Conservation (phyloP, 2,888 invertebrate species). For the Leptinotarsa tumamoca region DNA sequence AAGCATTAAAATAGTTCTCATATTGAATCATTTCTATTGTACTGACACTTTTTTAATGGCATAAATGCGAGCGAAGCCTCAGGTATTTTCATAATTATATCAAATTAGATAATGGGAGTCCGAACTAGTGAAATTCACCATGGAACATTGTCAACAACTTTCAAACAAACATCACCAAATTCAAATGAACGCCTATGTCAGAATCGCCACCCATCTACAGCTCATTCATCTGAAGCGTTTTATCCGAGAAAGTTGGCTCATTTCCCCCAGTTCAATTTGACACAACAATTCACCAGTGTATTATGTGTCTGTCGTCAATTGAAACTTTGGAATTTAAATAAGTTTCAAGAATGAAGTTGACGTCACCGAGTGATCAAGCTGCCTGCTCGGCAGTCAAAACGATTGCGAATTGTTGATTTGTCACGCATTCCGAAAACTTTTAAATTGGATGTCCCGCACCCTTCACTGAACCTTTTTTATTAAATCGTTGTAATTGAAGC, state of each 20-base stretch:
- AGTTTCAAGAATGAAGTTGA: slow-evolving; percentile 59
- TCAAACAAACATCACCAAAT: not conserved
- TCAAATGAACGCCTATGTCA: slow-evolving; percentile 15
- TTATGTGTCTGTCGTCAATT: slow-evolving; percentile 54
- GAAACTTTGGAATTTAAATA: slow-evolving; percentile 63
- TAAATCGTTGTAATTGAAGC: slow-evolving; percentile 60
- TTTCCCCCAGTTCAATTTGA: slow-evolving; percentile 32
- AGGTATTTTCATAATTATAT: too few species aligned
- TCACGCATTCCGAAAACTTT: slow-evolving; percentile 66
- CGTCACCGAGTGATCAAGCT: slow-evolving; percentile 56
- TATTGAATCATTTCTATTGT: too few species aligned
- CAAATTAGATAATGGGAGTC: too few species aligned
- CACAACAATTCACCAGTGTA: slow-evolving; percentile 41
- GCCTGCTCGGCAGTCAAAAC: slow-evolving; percentile 52
- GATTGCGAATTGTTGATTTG: slow-evolving; percentile 66
- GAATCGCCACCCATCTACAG: slow-evolving; percentile 12
- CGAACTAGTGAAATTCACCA: too few species aligned
- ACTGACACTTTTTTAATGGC: too few species aligned
- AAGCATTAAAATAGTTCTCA: too few species aligned
- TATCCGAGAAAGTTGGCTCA: slow-evolving; percentile 30
- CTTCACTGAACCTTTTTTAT: slow-evolving; percentile 58
- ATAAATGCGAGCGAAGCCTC: too few species aligned
- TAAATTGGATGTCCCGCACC: slow-evolving; percentile 65
- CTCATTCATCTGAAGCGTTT: slow-evolving; percentile 12
- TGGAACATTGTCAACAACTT: too few species aligned